These are phyloP conservation scores for Mantis religiosa DNA, from an alignment of 2,888 invertebrate genomes.

Conservation along the genomic window DNA sequence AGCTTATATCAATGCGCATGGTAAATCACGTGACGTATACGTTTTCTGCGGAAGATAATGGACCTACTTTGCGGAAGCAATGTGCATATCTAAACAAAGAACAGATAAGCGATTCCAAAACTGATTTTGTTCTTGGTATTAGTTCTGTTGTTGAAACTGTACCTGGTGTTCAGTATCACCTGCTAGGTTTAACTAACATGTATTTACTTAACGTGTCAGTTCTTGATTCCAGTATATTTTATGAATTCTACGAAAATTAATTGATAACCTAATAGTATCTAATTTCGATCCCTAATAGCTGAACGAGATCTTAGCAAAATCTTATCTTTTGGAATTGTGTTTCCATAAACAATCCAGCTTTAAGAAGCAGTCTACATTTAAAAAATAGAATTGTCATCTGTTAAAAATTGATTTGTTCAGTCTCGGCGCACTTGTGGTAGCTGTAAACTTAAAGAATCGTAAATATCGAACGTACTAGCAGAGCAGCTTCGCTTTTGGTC, in stretches of 20 bases:
- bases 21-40: neutral
- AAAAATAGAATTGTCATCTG: neutral
- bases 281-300: no score
- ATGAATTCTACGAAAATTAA: no score
- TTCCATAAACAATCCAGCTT: no score
- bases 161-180: no score
- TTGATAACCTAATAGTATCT: no score
- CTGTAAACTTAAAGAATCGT: neutral
- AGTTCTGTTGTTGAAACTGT: no score
- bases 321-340: no score
- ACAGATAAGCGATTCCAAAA: neutral
- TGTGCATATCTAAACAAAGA: neutral
- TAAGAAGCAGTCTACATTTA: no score
- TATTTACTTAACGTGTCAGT: no score
- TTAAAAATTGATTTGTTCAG: neutral
- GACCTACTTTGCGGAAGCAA: neutral
- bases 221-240: no score
- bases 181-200: no score
- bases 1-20: neutral
- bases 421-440: neutral
- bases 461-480: neutral
- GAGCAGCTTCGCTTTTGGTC: neutral
- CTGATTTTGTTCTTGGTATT: neutral
- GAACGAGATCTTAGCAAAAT: no score
- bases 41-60: neutral